Evolutionary conservation across 2,888 invertebrate genomes (phyloP).

Genomic region (Protonemura montana): DNA sequence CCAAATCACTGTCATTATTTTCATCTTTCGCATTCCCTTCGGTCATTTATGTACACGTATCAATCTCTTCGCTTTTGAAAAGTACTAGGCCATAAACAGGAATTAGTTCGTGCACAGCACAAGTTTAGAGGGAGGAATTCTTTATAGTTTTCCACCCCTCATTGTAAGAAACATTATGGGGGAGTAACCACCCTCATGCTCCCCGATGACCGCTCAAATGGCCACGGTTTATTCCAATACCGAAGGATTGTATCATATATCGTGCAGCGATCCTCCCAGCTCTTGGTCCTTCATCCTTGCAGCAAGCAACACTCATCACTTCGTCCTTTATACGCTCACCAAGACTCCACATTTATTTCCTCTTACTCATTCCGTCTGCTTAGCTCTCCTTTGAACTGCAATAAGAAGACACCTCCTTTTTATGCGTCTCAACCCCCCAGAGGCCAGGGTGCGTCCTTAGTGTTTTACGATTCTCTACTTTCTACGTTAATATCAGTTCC

Average conservation of each 20-base stretch:
- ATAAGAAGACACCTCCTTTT: not conserved
- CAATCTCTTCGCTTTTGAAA: constrained; percentile 30
- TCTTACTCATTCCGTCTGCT: constrained; percentile 39
- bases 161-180: constrained; percentile 25
- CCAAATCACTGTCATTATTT: constrained; percentile 33
- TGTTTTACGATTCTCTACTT: constrained; percentile 38
- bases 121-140: constrained; percentile 15
- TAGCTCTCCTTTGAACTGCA: constrained; percentile 18
- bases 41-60: constrained; percentile 38
- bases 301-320: constrained; percentile 34
- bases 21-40: constrained; percentile 25
- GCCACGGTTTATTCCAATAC: constrained; percentile 42
- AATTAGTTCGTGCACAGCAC: constrained; percentile 29
- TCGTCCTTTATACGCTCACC: constrained; percentile 40
- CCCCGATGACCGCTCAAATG: constrained; percentile 40
- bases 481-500: constrained; percentile 43
- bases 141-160: constrained; percentile 34
- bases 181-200: constrained; percentile 33
- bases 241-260: constrained; percentile 35
- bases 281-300: constrained; percentile 1
- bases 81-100: constrained; percentile 40
- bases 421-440: constrained; percentile 13
- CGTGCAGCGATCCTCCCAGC: not conserved
- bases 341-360: constrained; percentile 42
- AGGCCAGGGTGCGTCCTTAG: constrained; percentile 20